Percentiles rank a stretch among this genome's conserved stretches.
Conservation (phyloP, 1,140 invertebrate species). For the Pseudomyrmex dendroicus region DNA sequence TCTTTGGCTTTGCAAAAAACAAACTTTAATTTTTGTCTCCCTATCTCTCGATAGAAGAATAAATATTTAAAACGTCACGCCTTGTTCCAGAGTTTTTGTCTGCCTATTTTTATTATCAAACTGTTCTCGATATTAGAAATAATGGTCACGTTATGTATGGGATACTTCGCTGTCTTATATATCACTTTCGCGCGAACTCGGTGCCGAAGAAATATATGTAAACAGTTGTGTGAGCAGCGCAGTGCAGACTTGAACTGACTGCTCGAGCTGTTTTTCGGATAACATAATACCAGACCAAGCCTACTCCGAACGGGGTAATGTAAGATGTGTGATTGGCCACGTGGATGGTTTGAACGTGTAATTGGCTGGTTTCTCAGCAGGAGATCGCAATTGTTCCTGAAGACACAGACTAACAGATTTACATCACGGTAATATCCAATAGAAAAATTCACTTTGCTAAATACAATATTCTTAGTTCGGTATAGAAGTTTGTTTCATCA, state of each 20-base stretch:
- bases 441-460: no score
- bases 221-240: slow-evolving; percentile 33
- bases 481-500: no score
- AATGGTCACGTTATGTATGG: not conserved
- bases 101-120: not conserved
- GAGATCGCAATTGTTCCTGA: not conserved
- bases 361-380: not conserved
- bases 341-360: slow-evolving; percentile 21
- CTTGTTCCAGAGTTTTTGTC: not conserved
- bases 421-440: no score
- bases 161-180: not conserved
- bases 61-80: not conserved
- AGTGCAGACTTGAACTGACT: slow-evolving; percentile 17
- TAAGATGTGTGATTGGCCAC: slow-evolving; percentile 18
- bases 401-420: not conserved
- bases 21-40: not conserved
- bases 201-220: slow-evolving; percentile 22
- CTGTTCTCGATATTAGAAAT: slow-evolving; percentile 1
- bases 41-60: not conserved
- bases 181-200: slow-evolving; percentile 16
- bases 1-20: no score
- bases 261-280: not conserved
- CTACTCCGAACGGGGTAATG: not conserved
- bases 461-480: no score
- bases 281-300: slow-evolving; percentile 24